Base-by-base conservation (phyloP, 2,888 invertebrate genomes). In the Aplocera efformata region DNA sequence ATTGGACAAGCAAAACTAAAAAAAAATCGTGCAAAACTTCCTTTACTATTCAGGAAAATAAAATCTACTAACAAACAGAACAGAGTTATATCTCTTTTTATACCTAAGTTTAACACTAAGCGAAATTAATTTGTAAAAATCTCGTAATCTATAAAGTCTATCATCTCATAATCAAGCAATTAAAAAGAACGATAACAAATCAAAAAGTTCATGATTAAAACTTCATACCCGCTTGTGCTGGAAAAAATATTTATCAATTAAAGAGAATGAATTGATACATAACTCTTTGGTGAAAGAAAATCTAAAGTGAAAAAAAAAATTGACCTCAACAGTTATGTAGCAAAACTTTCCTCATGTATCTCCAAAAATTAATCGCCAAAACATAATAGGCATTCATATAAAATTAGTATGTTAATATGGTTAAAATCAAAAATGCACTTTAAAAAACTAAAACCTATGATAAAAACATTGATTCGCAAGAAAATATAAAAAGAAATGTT, bases 191-290 rank as follows among this genome's bases (percentile, higher is more conserved):
- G 57, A 72, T 72, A 40, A 67, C 59, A 67, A 82, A 85, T 84
- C 83, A 77, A 60, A n/a, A 68, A 78, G 83, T 86, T 85, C 84
- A 85, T 80, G 81, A 84, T 86, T 86, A 83, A 86, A 83, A 80
- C 65, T 28, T 48, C n/a, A n/a, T n/a, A n/a, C n/a, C n/a, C n/a
- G n/a, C 3, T 17, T 17, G 30, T 30, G 37, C 32, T 48, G 36
- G 34, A 31, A 26, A 26, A 45, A 37, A 49, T n/a, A 24, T 38
- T 13, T 63, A 63, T 57, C 17, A 36, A 38, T 39, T 29, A 44
- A 32, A 67, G 71, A 73, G 67, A 67, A 64, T 60, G 63, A 52
- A 63, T 75, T 73, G 80, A 72, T 77, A 82, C 80, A 85, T 79
- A 83, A 79, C 66, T 58, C 53, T 48, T 64, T 72, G 78, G 80